Conservation (phyloP, 2,797 vertebrate genomes). For the Parauchenoglanis punctatus region DNA sequence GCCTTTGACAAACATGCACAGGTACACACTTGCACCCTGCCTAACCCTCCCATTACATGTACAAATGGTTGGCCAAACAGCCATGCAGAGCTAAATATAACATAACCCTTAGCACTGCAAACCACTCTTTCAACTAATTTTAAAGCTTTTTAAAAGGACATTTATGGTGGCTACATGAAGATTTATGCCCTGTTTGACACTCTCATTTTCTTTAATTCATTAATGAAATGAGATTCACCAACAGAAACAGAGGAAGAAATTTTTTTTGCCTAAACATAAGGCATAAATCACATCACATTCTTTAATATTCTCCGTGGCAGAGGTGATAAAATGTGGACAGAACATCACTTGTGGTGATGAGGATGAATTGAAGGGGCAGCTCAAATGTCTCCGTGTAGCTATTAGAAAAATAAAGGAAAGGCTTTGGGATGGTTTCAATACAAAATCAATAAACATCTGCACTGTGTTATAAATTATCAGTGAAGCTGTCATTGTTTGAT, state of each 20-base stretch:
- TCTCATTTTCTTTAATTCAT: constrained; percentile 28
- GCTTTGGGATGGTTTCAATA: not conserved
- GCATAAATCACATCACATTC: constrained; percentile 63
- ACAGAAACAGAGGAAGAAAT: constrained; percentile 16
- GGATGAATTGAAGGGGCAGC: constrained; percentile 57
- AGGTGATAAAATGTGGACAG: constrained; percentile 56
- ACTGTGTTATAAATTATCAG: constrained; percentile 12
- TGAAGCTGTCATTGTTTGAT: constrained; percentile 7
- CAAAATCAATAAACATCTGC: constrained; percentile 27
- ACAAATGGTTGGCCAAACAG: not conserved
- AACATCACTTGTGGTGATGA: constrained; percentile 65
- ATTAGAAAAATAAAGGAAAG: constrained; percentile 17
- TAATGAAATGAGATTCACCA: constrained; percentile 31
- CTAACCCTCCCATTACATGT: not conserved
- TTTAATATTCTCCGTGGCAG: constrained; percentile 59
- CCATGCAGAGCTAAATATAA: not conserved
- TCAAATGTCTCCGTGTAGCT: not conserved
- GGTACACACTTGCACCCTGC: not conserved
- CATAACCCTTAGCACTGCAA: not conserved
- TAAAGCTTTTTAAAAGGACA: constrained; percentile 10
- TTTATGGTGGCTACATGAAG: constrained; percentile 14
- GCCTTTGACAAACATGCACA: not conserved
- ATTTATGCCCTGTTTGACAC: not conserved
- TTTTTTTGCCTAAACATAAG: constrained; percentile 10
- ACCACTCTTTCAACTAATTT: not conserved